These are phyloP conservation scores for Halcyon senegalensis DNA, from an alignment of 2,113 vertebrate genomes.

Conservation along the genomic window DNA sequence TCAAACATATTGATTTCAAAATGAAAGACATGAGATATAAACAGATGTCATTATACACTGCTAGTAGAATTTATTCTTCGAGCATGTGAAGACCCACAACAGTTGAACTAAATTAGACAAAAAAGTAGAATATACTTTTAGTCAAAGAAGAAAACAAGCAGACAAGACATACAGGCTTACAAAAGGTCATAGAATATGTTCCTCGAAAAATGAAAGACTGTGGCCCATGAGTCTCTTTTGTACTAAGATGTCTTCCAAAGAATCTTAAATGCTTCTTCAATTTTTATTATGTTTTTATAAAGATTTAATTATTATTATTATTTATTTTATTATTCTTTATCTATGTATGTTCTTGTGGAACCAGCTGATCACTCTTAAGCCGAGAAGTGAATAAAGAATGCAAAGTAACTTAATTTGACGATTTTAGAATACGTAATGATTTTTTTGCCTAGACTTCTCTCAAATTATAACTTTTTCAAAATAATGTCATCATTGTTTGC, in stretches of 20 bases:
- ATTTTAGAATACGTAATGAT: slow-evolving; percentile 27
- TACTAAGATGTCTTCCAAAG: neutral
- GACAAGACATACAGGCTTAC: neutral
- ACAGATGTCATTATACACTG: neutral
- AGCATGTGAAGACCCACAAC: neutral
- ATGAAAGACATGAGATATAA: neutral
- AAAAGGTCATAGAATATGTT: neutral
- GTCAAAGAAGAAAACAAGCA: neutral
- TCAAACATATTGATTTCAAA: neutral
- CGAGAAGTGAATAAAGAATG: slow-evolving; percentile 48
- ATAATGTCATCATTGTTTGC: neutral
- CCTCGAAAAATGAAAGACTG: neutral
- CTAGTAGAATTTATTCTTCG: neutral
- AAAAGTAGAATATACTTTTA: neutral
- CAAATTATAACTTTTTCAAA: neutral
- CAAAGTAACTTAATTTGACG: neutral
- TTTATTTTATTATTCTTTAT: neutral
- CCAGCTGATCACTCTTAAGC: slow-evolving; percentile 7
- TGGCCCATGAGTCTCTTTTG: neutral
- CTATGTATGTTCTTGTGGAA: slow-evolving; percentile 18
- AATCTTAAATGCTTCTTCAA: neutral
- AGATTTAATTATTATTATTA: neutral
- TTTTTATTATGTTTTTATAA: neutral
- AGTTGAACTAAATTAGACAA: neutral
- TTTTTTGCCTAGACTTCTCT: slow-evolving; percentile 60